Evolutionary conservation across 2,113 vertebrate species (phyloP).

Genomic region (Ailuropoda melanoleuca): DNA sequence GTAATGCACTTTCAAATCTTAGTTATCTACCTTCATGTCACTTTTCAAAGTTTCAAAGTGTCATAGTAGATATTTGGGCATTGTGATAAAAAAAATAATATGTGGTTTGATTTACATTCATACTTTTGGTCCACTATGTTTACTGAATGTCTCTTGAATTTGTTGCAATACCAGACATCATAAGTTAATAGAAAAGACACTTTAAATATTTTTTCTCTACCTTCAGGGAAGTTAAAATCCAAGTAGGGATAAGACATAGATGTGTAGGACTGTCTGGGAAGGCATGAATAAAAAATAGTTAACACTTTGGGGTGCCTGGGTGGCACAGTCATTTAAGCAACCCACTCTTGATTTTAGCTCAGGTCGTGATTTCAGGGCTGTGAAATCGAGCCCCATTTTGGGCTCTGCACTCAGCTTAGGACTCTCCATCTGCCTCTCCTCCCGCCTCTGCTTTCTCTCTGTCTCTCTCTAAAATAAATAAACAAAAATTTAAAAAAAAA

Average conservation of each 20-base stretch:
- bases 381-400: not conserved
- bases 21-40: not conserved
- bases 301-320: not conserved
- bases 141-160: not conserved
- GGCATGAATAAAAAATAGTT: not conserved
- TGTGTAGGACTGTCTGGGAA: not conserved
- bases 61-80: not conserved
- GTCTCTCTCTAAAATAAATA: not conserved
- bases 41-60: not conserved
- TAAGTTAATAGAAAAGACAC: not conserved
- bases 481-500: not conserved
- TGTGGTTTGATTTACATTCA: not conserved
- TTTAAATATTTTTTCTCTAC: not conserved
- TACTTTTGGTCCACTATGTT: not conserved
- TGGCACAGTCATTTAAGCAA: not conserved
- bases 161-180: not conserved
- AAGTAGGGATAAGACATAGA: not conserved
- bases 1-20: not conserved
- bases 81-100: not conserved
- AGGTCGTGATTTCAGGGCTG: not conserved
- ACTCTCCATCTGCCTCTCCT: not conserved
- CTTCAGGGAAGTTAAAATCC: not conserved
- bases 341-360: not conserved
- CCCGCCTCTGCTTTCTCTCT: not conserved
- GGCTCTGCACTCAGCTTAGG: not conserved